Evolutionary conservation across 2,113 vertebrate species (phyloP), one percentile per base, ranked within the genome.

Genomic region (Isichthys henryi): DNA sequence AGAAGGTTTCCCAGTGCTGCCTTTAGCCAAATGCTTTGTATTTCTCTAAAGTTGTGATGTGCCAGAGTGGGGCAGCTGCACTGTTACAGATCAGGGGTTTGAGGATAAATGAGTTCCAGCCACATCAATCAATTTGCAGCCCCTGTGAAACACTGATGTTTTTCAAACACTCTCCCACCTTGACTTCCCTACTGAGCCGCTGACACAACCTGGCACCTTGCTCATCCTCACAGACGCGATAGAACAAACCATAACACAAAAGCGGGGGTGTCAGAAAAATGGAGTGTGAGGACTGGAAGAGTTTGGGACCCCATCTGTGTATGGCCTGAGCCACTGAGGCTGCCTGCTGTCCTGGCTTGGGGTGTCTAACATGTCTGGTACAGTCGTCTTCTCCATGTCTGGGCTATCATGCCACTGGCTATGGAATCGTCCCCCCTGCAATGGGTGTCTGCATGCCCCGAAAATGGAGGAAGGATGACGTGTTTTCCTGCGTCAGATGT

Each of bases 141-240:
- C 39, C 35, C 15, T 80, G 74, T 80, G 74, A 80, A 48, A 84
- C 45, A 23, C 21, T 46, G 21, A 46, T 80, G 82, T 48, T 48
- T 48, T 48, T 46, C 6, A 23, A 83, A 83, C 17, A 46, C 43
- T 1, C 43, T 3, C 17, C 80, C 43, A 21, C 43, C 77, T 45
- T 39, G 11, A 15, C 19, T 46, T 85, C 82, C 83, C 23, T 62
- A 23, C 52, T 80, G 45, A 27, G 89, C 43, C 27, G 84, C 83
- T 74, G 89, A 50, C 45, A 52, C 89, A 48, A 87, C 52, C 46
- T 87, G 83, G 89, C 83, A 43, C 83, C 56, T 70, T 46, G 62
- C 85, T 70, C 43, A 70, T 84, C 84, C 86, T 86, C 48, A 43
- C n/a, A 74, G 43, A 70, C 17, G 7, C 56, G 19, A 39, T 23